These are phyloP conservation scores for Synergus gifuensis DNA, from an alignment of 2,888 invertebrate genomes.

Conservation along the genomic window DNA sequence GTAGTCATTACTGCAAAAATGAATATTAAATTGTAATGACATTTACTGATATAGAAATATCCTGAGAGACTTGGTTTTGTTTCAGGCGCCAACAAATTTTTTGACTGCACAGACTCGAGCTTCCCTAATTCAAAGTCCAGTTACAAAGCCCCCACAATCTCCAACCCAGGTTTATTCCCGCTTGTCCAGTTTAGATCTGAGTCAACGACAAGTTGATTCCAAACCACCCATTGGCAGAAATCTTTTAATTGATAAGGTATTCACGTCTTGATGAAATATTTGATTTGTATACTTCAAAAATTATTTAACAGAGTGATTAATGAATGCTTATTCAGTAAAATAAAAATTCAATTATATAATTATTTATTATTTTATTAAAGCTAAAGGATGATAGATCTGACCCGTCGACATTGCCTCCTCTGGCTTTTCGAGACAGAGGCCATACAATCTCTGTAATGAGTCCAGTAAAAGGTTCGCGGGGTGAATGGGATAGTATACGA, in stretches of 20 bases:
- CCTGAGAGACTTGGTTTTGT: neutral
- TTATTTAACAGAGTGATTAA: neutral
- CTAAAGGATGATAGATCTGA: conserved; percentile 75
- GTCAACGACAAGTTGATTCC: conserved; percentile 70
- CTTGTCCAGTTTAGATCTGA: conserved; percentile 74
- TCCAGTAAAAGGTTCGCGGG: conserved; percentile 80
- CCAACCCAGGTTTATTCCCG: conserved; percentile 82
- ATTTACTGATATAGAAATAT: neutral
- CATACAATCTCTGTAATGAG: conserved; percentile 94
- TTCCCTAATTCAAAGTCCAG: conserved; percentile 59
- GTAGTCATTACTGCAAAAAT: no score
- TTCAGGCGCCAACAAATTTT: conserved; percentile 68
- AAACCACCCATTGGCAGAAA: conserved; percentile 74
- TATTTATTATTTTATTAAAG: conserved; percentile 48
- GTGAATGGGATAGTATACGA: conserved; percentile 76
- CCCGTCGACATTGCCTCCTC: conserved; percentile 75
- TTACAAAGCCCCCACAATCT: conserved; percentile 83
- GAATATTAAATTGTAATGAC: no score
- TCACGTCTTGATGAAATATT: neutral
- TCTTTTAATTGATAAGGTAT: conserved; percentile 70
- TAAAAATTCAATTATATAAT: neutral
- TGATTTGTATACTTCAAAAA: conserved; percentile 5
- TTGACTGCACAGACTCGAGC: conserved; percentile 66
- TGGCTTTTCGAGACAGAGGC: conserved; percentile 81
- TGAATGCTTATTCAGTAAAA: neutral